A percentile compares a stretch with the other conserved stretches of the same genome.
Conservation (phyloP, 2,797 vertebrate species). For the Coregonus ussuriensis region DNA sequence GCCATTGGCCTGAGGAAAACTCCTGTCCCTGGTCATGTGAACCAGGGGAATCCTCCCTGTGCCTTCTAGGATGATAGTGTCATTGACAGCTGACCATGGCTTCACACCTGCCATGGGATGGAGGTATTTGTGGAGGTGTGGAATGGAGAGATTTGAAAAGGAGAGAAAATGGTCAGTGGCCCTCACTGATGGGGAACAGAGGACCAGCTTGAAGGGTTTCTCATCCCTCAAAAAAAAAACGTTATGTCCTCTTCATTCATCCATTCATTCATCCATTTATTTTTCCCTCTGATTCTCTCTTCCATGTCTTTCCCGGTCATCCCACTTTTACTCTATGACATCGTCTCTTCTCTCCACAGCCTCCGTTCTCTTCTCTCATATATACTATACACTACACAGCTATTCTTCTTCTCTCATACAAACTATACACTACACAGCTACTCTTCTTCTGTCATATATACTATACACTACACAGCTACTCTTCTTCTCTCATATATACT, state of each 20-base stretch:
- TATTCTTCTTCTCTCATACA: no score
- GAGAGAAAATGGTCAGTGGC: constrained; percentile 32
- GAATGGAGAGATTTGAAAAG: constrained; percentile 46
- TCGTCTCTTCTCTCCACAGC: neutral
- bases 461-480: no score
- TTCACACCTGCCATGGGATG: constrained; percentile 39
- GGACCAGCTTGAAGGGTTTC: constrained; percentile 15
- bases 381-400: no score
- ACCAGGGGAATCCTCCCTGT: neutral
- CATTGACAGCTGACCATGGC: constrained; percentile 40
- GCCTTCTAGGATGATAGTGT: neutral
- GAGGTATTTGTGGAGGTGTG: constrained; percentile 43
- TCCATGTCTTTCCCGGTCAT: no score
- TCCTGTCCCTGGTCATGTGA: neutral
- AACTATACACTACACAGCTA: no score
- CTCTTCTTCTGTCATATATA: no score
- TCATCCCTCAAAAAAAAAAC: no score
- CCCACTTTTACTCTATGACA: neutral
- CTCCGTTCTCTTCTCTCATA: no score
- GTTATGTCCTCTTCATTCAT: no score
- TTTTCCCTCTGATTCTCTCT: neutral
- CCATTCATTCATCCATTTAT: neutral
- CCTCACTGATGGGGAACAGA: constrained; percentile 37
- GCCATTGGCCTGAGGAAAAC: neutral
- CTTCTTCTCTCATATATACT: no score